Evolutionary conservation across 2,113 vertebrate species (phyloP).

Genomic region (Rhineura floridana): DNA sequence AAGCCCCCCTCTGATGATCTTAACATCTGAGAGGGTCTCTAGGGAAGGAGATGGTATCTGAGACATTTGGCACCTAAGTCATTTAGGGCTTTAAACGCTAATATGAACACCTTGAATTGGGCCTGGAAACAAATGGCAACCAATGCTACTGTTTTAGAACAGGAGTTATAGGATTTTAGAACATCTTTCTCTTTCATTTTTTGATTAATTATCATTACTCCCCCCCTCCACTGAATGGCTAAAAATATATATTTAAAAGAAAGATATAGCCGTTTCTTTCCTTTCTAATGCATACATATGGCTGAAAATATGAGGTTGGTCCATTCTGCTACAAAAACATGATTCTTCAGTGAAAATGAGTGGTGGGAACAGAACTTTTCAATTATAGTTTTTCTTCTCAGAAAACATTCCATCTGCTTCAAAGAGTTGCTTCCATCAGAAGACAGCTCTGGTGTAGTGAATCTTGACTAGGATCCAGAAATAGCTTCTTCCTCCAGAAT

Average conservation of each 20-base stretch:
- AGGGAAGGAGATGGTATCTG: no score
- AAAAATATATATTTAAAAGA: background rate
- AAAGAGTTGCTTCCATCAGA: slow-evolving; percentile 55
- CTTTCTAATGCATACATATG: background rate
- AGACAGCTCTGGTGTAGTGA: slow-evolving; percentile 54
- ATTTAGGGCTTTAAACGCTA: no score
- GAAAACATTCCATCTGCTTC: slow-evolving; percentile 61
- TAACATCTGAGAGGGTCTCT: no score
- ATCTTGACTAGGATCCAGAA: slow-evolving; percentile 64
- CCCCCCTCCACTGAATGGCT: background rate
- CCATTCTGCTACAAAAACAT: slow-evolving; percentile 22
- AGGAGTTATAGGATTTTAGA: no score
- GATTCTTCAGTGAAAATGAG: slow-evolving; percentile 34
- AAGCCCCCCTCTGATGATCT: no score
- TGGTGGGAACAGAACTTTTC: slow-evolving; percentile 44
- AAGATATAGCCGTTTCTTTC: background rate
- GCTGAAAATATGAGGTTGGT: background rate
- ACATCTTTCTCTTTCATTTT: background rate
- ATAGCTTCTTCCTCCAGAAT: slow-evolving; percentile 61
- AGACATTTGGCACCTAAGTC: no score
- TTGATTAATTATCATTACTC: background rate
- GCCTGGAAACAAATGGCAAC: no score
- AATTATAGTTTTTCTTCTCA: background rate
- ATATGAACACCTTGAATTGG: no score
- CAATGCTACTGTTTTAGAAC: no score